phyloP scores from a whole-genome alignment of 2,888 invertebrate genomes.

The Cecidostiba fungosa region DNA sequence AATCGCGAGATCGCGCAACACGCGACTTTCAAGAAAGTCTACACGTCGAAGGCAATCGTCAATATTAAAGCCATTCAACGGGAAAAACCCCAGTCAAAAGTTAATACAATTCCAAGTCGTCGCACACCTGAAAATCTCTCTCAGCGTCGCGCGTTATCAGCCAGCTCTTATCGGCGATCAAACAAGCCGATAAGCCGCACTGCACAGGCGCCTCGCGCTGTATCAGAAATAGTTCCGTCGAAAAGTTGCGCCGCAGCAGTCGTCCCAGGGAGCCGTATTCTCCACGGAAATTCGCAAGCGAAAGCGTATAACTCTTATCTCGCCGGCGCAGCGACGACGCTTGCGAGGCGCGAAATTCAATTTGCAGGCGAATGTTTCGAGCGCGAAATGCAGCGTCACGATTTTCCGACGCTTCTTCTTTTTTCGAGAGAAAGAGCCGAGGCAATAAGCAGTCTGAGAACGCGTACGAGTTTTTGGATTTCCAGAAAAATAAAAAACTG shows the following conservation, averaged over 20 bases:
- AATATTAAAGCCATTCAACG: not conserved
- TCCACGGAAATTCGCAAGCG: slow-evolving; percentile 31
- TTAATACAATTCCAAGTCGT: not conserved
- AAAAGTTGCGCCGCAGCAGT: slow-evolving; percentile 42
- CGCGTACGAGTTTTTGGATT: slow-evolving; percentile 53
- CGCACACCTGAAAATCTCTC: not conserved
- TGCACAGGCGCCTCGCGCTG: slow-evolving; percentile 22
- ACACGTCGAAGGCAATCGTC: no score
- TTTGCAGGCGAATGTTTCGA: slow-evolving; percentile 59
- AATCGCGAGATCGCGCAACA: no score
- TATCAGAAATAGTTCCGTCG: slow-evolving; percentile 49
- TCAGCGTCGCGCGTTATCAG: slow-evolving; percentile 62
- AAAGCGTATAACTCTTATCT: slow-evolving; percentile 52
- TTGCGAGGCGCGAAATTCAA: slow-evolving; percentile 57
- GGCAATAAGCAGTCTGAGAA: slow-evolving; percentile 24
- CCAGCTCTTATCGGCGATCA: slow-evolving; percentile 70
- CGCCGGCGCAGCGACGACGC: slow-evolving; percentile 12
- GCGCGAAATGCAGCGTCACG: slow-evolving; percentile 59
- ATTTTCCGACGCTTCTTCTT: slow-evolving; percentile 41
- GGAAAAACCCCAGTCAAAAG: not conserved
- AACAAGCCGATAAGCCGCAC: slow-evolving; percentile 71
- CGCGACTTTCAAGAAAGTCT: no score
- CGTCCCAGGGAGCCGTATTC: not conserved
- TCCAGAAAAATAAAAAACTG: no score
- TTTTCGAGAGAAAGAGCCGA: not conserved